Evolutionary conservation across 2,888 invertebrate species (phyloP).

Genomic region (Ashinkailepas kermadecensis): DNA sequence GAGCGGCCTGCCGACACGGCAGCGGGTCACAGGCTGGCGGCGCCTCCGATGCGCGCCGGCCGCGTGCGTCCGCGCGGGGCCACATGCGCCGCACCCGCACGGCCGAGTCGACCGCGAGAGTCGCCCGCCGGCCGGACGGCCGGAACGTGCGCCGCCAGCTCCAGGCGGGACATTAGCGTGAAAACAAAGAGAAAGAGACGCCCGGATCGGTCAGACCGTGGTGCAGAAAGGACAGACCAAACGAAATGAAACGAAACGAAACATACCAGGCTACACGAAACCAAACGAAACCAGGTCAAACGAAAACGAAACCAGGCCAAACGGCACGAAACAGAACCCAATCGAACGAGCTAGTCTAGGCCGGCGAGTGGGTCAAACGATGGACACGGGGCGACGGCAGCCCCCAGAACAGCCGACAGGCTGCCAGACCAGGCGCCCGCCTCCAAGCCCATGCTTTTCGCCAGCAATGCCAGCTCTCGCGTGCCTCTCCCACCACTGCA

Average conservation of each 20-base stretch:
- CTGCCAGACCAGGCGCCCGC: too few species aligned
- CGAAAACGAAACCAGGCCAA: background rate
- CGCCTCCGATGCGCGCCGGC: background rate
- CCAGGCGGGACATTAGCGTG: too few species aligned
- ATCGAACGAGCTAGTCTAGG: background rate
- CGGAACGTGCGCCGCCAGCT: background rate
- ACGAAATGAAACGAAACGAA: background rate
- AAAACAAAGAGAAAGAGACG: background rate
- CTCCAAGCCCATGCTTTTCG: too few species aligned
- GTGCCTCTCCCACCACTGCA: too few species aligned
- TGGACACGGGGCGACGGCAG: background rate
- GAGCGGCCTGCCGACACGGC: constrained; percentile 9
- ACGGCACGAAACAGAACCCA: background rate
- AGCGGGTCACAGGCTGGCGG: background rate
- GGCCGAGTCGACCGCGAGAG: background rate
- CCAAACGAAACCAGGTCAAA: background rate
- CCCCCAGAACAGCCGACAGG: too few species aligned
- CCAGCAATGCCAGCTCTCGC: too few species aligned
- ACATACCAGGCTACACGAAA: background rate
- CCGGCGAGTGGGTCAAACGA: background rate
- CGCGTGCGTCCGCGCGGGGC: background rate
- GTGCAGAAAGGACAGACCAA: background rate
- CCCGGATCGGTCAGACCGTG: too few species aligned
- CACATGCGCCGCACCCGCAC: background rate
- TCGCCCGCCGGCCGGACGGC: background rate